These are phyloP conservation scores for Syrrhaptes paradoxus DNA, from an alignment of 2,113 vertebrate genomes.

Conservation along the genomic window DNA sequence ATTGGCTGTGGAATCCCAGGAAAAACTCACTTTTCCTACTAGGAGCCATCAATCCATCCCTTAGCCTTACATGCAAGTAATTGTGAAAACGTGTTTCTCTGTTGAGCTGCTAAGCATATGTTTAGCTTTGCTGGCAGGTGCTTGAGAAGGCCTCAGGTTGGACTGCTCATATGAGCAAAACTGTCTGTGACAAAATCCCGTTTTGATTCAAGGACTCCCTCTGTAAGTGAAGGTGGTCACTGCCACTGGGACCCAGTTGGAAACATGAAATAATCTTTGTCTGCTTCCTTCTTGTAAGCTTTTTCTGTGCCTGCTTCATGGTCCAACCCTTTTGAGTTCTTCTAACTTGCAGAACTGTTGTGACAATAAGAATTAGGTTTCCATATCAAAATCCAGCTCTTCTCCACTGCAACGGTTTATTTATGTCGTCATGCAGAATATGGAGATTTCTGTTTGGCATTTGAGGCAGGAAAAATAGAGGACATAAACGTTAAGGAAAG, in stretches of 20 bases:
- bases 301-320: background rate
- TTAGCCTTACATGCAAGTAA: background rate
- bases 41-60: background rate
- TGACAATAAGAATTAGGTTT: background rate
- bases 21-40: background rate
- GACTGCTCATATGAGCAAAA: background rate
- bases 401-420: background rate
- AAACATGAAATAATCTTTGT: background rate
- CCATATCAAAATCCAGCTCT: background rate
- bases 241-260: background rate
- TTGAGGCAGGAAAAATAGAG: background rate
- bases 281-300: background rate
- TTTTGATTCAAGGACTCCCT: background rate
- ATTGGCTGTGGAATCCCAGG: background rate
- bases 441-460: background rate
- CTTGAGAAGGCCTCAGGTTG: background rate
- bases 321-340: background rate
- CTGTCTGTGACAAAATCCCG: accelerated
- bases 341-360: background rate
- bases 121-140: background rate
- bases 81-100: background rate
- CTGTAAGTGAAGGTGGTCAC: background rate
- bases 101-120: background rate
- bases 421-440: background rate
- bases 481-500: background rate